phyloP scores from a whole-genome alignment of 92 coral and sea anemone species.

The Umimayanthus chanpuru region DNA sequence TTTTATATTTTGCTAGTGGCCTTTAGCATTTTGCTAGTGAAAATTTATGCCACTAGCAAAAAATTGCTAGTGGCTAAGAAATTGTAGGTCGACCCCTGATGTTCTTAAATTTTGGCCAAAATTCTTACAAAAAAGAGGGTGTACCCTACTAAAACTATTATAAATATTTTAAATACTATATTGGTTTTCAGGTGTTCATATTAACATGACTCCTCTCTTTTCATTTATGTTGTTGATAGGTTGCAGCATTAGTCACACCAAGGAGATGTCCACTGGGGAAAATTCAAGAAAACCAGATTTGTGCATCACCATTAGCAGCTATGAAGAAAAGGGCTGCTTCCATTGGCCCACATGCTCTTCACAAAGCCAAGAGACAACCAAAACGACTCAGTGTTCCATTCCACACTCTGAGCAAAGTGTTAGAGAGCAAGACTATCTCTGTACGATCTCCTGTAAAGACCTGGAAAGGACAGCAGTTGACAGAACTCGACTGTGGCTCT shows the following conservation, averaged over 20 bases:
- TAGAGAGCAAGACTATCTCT: constrained; percentile 22
- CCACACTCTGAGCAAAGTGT: constrained; percentile 49
- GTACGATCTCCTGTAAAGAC: constrained; percentile 14
- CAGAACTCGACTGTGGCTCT: constrained; percentile 21
- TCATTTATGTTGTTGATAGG: constrained; percentile 21
- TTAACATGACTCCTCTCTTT: neutral
- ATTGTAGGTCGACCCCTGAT: too few species aligned
- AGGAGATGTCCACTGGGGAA: constrained; percentile 77
- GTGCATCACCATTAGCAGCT: constrained; percentile 23
- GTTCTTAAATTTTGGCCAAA: too few species aligned
- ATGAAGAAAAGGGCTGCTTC: constrained; percentile 17
- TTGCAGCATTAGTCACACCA: constrained; percentile 71
- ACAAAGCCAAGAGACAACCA: constrained; percentile 47
- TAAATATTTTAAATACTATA: too few species aligned
- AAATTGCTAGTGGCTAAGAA: too few species aligned
- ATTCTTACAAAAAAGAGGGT: too few species aligned
- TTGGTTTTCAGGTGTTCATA: too few species aligned
- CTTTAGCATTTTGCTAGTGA: too few species aligned
- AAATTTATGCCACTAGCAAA: too few species aligned
- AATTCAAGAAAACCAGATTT: constrained; percentile 66
- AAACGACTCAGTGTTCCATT: constrained; percentile 75
- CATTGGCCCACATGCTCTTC: neutral
- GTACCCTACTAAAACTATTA: too few species aligned
- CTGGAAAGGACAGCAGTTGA: neutral
- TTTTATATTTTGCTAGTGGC: too few species aligned